A percentile compares a stretch with the other conserved stretches of the same genome.
These are phyloP conservation scores for Smittia aterrima DNA, from an alignment of 2,888 invertebrate species.

Conservation along the genomic window DNA sequence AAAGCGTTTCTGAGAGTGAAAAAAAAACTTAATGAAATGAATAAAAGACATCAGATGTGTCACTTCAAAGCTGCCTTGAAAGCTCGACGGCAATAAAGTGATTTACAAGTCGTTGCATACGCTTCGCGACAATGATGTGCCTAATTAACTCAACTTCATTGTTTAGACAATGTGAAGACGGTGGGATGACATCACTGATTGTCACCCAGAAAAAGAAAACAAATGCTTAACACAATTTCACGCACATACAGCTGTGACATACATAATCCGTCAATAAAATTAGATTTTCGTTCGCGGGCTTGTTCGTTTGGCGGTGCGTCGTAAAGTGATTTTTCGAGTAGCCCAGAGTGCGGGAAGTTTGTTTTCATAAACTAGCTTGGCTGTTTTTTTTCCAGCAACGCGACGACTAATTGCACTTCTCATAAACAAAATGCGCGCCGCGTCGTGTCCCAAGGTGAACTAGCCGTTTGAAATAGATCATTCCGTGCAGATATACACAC, in stretches of 20 bases:
- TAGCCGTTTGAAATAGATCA: slow-evolving; percentile 25
- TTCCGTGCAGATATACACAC: background rate
- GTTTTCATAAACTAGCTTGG: background rate
- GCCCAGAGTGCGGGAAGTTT: slow-evolving; percentile 1
- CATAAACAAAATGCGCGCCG: slow-evolving; percentile 5
- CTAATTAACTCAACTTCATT: no score
- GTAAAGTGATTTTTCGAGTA: background rate
- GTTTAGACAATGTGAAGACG: no score
- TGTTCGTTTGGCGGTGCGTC: background rate
- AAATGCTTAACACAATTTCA: slow-evolving; percentile 8
- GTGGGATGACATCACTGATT: background rate
- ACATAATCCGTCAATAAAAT: slow-evolving; percentile 6
- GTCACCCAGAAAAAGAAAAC: background rate
- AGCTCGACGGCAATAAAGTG: no score
- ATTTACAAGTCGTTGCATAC: no score
- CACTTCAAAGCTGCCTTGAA: no score
- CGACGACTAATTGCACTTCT: slow-evolving; percentile 25
- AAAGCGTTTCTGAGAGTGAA: background rate
- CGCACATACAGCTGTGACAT: background rate
- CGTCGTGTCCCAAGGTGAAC: slow-evolving; percentile 16
- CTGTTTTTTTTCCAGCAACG: background rate
- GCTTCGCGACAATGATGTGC: no score
- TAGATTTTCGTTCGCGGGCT: background rate
- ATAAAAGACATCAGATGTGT: background rate
- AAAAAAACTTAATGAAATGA: slow-evolving; percentile 4